Evolutionary conservation across 2,113 vertebrate genomes (phyloP), one percentile per base, ranked within the genome.

Genomic region (Piaya cayana): DNA sequence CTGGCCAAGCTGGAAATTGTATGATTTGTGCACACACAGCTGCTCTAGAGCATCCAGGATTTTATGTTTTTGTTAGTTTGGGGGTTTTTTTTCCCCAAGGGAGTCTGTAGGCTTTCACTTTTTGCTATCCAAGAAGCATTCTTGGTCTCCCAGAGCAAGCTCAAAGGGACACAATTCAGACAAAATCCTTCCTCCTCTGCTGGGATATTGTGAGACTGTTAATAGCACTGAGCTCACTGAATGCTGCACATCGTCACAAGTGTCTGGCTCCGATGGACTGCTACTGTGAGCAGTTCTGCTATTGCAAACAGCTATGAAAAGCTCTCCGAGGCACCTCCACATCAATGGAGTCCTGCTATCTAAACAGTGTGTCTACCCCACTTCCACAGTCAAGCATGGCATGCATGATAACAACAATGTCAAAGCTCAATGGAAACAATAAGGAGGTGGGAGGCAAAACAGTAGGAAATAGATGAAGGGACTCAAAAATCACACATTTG

Each of bases 391-490:
- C 82, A 75, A 83, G 39, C 47, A 52, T 39, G 88, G 68, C 52
- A 90, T 50, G 64, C 2, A 1, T 60, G 82, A 62, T 78, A 60
- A 88, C 88, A 91, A 55, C 86, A 92, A 39, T 49, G 68, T 88
- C 50, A 75, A 80, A 64, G 42, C 52, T 96, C 80, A 93, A 4
- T 86, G 88, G 53, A 75, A 83, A 91, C 60, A 81, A 83, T 60
- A 93, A 93, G 93, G 68, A 68, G 21, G 1, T 27, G 32, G 68
- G 63, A 91, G 78, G 92, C 86, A 95, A 93, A 94, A 82, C 21
- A 30, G 72, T 81, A 93, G 91, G 79, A 96, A 94, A 86, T 86
- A 59, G 32, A 88, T 88, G 90, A 90, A 93, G 92, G 86, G 85
- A 64, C 56, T 95, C 58, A 59, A 83, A 69, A 92, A 42, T 49